Percentiles rank a stretch among this genome's conserved stretches.
These are phyloP conservation scores for Hyperopisus bebe DNA, from an alignment of 2,113 vertebrate species.

Conservation along the genomic window DNA sequence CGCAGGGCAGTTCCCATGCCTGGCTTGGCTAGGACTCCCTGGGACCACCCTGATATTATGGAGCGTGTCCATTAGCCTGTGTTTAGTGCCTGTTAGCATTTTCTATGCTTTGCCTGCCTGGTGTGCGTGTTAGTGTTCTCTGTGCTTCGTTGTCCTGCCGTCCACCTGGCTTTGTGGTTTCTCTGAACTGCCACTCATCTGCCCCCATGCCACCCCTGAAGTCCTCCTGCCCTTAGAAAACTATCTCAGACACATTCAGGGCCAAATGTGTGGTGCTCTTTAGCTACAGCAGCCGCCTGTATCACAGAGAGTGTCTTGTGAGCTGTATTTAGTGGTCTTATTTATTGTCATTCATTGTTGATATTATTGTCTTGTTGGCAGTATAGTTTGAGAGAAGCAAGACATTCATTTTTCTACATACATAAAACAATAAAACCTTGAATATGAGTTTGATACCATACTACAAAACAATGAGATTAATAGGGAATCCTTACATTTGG, in stretches of 20 bases:
- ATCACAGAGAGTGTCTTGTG: not conserved
- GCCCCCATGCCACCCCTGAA: not conserved
- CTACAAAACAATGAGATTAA: not conserved
- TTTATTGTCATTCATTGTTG: not conserved
- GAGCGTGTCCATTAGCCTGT: not conserved
- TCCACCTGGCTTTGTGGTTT: not conserved
- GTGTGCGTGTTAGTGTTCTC: not conserved
- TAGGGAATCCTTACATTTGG: not conserved
- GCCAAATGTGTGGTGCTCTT: not conserved
- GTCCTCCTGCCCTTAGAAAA: not conserved
- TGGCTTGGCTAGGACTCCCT: not conserved
- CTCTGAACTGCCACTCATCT: not conserved
- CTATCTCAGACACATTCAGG: not conserved
- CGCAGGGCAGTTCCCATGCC: slow-evolving; percentile 3
- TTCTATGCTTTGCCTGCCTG: not conserved
- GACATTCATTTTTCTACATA: not conserved
- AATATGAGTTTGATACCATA: not conserved
- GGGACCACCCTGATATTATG: not conserved
- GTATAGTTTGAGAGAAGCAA: not conserved
- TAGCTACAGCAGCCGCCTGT: not conserved
- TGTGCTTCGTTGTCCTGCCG: not conserved
- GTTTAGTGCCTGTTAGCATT: not conserved
- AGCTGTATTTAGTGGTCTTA: not conserved
- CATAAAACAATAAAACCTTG: not conserved
- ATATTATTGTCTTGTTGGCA: not conserved